These are phyloP conservation scores for Drosophila melanosoma DNA, from an alignment of 2,888 invertebrate species.

Conservation along the genomic window DNA sequence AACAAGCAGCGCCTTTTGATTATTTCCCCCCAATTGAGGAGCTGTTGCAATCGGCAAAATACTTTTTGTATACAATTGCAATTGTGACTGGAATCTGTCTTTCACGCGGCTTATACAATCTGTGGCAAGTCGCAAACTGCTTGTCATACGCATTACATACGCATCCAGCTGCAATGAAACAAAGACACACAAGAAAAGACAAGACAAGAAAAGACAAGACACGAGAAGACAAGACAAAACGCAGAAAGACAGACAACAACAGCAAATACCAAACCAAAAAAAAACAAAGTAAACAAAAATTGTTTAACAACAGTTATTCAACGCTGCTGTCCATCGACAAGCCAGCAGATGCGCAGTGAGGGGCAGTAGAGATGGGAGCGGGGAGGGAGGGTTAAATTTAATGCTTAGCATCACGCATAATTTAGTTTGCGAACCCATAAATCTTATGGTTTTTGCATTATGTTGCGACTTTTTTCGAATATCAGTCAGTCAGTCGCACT, in stretches of 20 bases:
- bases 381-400: neutral
- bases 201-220: conserved; percentile 6
- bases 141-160: conserved; percentile 55
- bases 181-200: conserved; percentile 20
- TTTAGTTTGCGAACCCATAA: conserved; percentile 67
- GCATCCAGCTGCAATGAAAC: conserved; percentile 41
- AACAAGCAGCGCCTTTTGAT: conserved; percentile 20
- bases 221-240: conserved; percentile 4
- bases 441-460: conserved; percentile 60
- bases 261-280: conserved; percentile 6
- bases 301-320: conserved; percentile 62
- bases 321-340: conserved; percentile 29
- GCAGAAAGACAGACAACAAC: conserved; percentile 2
- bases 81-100: conserved; percentile 48
- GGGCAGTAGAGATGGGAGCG: neutral
- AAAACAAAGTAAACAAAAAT: conserved; percentile 31
- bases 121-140: conserved; percentile 30
- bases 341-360: conserved; percentile 10
- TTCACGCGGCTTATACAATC: conserved; percentile 48
- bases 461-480: conserved; percentile 51
- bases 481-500: conserved; percentile 11
- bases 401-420: conserved; percentile 66
- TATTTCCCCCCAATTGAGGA: conserved; percentile 25
- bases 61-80: conserved; percentile 47
- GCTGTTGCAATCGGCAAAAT: conserved; percentile 37